A percentile compares a stretch with the other conserved stretches of the same genome.
Conservation (phyloP, 2,888 invertebrate species). For the Pecten maximus region DNA sequence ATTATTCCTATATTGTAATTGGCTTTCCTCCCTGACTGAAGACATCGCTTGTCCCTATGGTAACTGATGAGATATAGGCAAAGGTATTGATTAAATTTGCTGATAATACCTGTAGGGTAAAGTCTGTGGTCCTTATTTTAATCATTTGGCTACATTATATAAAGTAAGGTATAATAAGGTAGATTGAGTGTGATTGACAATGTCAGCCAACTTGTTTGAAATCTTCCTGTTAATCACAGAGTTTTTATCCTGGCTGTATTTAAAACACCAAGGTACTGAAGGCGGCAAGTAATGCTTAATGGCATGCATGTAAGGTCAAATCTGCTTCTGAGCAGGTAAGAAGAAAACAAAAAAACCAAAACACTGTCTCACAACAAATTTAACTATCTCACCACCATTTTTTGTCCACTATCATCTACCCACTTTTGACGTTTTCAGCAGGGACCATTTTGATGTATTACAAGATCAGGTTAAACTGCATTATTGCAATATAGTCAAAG, state of each 20-base stretch:
- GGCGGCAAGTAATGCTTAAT: neutral
- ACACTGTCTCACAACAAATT: too few species aligned
- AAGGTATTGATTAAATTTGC: constrained; percentile 18
- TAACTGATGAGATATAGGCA: constrained; percentile 13
- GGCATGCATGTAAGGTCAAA: neutral
- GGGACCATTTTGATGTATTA: too few species aligned
- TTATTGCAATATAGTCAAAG: too few species aligned
- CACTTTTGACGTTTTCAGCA: too few species aligned
- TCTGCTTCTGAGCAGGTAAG: neutral
- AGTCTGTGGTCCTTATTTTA: constrained; percentile 18
- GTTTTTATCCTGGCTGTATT: neutral
- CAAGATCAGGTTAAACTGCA: too few species aligned
- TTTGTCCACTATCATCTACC: too few species aligned
- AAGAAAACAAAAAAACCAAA: too few species aligned
- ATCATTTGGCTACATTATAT: constrained; percentile 7
- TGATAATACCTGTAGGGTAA: constrained; percentile 21
- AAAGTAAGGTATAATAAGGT: neutral
- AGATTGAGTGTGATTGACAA: constrained; percentile 22
- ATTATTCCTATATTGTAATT: constrained; percentile 8
- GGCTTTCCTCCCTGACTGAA: constrained; percentile 20
- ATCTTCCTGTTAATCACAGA: neutral
- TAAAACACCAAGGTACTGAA: neutral
- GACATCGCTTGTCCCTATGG: neutral
- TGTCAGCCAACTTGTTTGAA: neutral
- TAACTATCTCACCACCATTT: too few species aligned